A percentile compares a stretch with the other conserved stretches of the same genome.
Conservation (phyloP, 2,113 vertebrate species). For the Ochotona princeps region DNA sequence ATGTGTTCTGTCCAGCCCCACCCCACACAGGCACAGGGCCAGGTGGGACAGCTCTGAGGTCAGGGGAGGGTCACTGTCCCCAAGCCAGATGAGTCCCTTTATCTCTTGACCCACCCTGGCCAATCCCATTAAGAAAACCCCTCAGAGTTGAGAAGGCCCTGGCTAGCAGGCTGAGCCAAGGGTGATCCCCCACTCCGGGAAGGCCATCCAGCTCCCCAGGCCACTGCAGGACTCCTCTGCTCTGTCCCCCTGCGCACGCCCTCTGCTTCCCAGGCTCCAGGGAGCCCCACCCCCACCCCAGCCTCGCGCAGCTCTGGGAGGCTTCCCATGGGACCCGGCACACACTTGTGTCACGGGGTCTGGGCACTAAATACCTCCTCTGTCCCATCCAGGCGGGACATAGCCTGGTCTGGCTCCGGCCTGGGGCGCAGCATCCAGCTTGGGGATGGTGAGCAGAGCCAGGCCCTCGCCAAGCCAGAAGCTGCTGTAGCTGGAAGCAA, state of each 20-base stretch:
- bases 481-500: neutral
- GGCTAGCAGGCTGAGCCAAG: too few species aligned
- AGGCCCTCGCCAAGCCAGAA: neutral
- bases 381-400: neutral
- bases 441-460: neutral
- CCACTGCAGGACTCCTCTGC: neutral
- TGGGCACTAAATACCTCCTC: neutral
- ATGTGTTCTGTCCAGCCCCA: neutral
- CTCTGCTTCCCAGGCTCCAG: neutral
- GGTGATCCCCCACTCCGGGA: too few species aligned
- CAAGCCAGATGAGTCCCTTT: neutral
- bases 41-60: neutral
- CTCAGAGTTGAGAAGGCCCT: neutral
- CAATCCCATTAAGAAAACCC: neutral
- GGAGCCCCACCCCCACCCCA: neutral
- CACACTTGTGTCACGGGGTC: neutral
- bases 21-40: too few species aligned
- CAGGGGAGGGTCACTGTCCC: neutral
- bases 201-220: neutral
- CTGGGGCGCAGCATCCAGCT: neutral
- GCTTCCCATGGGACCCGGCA: neutral
- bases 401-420: neutral
- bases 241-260: fast-evolving
- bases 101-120: neutral
- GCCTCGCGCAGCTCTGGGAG: neutral